Conservation (phyloP, 2,888 invertebrate species). For the Drosophila mercatorum region DNA sequence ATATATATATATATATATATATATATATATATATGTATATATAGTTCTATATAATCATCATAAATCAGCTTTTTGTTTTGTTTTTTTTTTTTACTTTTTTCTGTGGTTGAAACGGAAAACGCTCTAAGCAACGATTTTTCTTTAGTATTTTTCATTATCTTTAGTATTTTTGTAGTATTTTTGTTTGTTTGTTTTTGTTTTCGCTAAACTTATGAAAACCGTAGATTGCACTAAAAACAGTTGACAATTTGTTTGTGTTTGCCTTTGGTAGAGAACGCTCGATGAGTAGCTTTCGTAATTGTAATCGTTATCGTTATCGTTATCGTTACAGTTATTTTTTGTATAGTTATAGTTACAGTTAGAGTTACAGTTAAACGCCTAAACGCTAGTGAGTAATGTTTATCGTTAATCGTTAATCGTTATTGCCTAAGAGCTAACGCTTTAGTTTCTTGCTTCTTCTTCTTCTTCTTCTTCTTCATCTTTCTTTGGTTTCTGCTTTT, state of each 20-base stretch:
- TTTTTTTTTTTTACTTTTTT: background rate
- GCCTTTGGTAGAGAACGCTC: slow-evolving; percentile 42
- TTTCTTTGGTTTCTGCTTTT: slow-evolving; percentile 3
- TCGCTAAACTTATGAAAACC: slow-evolving; percentile 78
- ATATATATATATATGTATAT: slow-evolving; percentile 31
- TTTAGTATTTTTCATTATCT: slow-evolving; percentile 17
- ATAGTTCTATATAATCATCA: slow-evolving; percentile 31
- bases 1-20: slow-evolving; percentile 49
- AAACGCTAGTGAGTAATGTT: slow-evolving; percentile 14
- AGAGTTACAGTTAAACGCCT: slow-evolving; percentile 35
- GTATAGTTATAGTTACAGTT: slow-evolving; percentile 39
- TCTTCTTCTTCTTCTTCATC: background rate
- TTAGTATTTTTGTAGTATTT: slow-evolving; percentile 23
- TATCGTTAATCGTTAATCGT: slow-evolving; percentile 47
- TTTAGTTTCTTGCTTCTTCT: slow-evolving; percentile 19
- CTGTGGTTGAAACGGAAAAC: slow-evolving; percentile 70
- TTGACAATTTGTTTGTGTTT: slow-evolving; percentile 57
- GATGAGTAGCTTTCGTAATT: slow-evolving; percentile 53
- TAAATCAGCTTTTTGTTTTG: slow-evolving; percentile 34
- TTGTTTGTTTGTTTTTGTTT: slow-evolving; percentile 18
- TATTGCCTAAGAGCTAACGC: slow-evolving; percentile 36
- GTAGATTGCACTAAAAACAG: slow-evolving; percentile 79
- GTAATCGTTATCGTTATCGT: slow-evolving; percentile 33
- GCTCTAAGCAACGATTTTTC: slow-evolving; percentile 61
- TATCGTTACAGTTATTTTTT: slow-evolving; percentile 40